Conservation (phyloP, 2,888 invertebrate species). For the Agrotis exclamationis region DNA sequence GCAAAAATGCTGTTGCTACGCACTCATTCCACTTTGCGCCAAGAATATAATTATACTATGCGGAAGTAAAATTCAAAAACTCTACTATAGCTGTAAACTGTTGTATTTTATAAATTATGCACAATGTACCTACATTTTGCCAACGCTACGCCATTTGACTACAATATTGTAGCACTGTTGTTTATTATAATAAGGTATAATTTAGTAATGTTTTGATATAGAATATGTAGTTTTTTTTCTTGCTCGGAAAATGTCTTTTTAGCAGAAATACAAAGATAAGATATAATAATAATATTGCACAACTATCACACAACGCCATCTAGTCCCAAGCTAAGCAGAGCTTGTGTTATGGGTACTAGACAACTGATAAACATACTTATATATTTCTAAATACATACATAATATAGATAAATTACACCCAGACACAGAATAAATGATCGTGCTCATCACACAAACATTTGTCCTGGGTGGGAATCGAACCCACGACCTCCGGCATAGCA, state of each 20-base stretch:
- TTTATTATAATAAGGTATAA: not conserved
- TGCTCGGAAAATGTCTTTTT: not conserved
- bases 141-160: constrained; percentile 8
- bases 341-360: too few species aligned
- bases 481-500: too few species aligned
- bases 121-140: constrained; percentile 21
- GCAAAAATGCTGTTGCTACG: constrained; percentile 43
- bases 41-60: constrained; percentile 20
- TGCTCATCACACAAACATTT: too few species aligned
- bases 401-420: too few species aligned
- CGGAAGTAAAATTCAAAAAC: constrained; percentile 40
- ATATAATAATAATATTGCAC: too few species aligned
- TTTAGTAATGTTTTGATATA: not conserved
- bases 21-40: constrained; percentile 24
- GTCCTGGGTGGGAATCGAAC: too few species aligned
- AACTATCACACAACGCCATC: too few species aligned
- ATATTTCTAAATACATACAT: too few species aligned
- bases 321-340: too few species aligned
- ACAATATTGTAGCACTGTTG: constrained; percentile 7
- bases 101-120: constrained; percentile 37
- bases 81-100: constrained; percentile 34
- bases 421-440: too few species aligned
- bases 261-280: not conserved
- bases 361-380: too few species aligned
- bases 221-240: not conserved